Evolutionary conservation across 2,888 invertebrate species (phyloP).

Genomic region (Mamestra brassicae): DNA sequence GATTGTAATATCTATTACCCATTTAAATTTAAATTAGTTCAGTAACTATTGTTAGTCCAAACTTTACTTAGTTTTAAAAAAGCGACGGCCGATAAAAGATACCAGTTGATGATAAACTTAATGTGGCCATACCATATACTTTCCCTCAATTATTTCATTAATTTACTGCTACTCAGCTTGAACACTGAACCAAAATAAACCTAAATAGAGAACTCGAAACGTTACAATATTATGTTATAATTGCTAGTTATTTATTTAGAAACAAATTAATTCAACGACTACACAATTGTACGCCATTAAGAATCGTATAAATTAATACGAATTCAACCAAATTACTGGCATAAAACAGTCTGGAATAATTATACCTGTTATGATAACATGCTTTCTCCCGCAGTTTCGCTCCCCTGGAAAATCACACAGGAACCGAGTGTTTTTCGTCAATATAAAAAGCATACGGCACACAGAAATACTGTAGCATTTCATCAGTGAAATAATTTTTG

Average conservation of each 20-base stretch:
- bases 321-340: conserved; percentile 36
- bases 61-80: background rate
- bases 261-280: conserved; percentile 43
- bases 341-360: conserved; percentile 36
- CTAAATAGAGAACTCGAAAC: conserved; percentile 13
- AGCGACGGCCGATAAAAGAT: background rate
- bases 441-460: background rate
- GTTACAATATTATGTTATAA: conserved; percentile 35
- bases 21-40: too few relatives aligned
- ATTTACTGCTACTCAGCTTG: conserved; percentile 5
- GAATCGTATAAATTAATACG: conserved; percentile 42
- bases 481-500: background rate
- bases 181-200: conserved; percentile 31
- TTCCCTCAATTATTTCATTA: conserved; percentile 1
- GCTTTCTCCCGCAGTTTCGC: background rate
- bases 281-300: conserved; percentile 38
- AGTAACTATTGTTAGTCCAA: background rate
- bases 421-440: background rate
- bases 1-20: too few relatives aligned
- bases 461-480: background rate
- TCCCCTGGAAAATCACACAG: background rate
- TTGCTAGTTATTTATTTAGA: conserved; percentile 30
- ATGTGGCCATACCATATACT: conserved; percentile 5
- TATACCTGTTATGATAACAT: conserved; percentile 3
- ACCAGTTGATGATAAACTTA: background rate